Evolutionary conservation across 1,140 invertebrate species (phyloP), one percentile per base, ranked within the genome.

Genomic region (Brachystomella parvula): DNA sequence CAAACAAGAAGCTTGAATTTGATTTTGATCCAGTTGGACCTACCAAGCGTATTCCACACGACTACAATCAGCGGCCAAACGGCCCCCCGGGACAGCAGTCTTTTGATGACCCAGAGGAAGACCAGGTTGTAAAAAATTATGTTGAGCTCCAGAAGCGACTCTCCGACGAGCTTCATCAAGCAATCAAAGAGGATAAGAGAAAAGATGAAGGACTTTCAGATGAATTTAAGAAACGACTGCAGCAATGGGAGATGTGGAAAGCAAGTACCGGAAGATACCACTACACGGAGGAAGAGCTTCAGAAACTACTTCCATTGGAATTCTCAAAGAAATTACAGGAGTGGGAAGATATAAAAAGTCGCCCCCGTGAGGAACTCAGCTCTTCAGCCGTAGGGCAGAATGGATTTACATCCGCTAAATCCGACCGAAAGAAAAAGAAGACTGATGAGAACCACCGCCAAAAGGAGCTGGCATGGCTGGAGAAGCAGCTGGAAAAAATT

Each of bases 231-330:
- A 89, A 89, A 77, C 92, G 92, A 76, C 77, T 92, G 0, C 83
- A 87, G 69, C 89, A 92, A 75, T 92, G 89, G 89, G 85, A 90
- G 72, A 83, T 86, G n/a, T 84, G 86, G 72, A 89, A 88, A 73
- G 85, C 85, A 26, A 78, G 76, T 19, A 76, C 75, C 26, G 74
- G 76, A 0, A 75, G 68, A 62, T 64, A 57, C 0, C 57, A 60
- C 0, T 71, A 66, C 39, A 71, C 70, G 17, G 81, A 81, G 58
- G 81, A 81, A 62, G 82, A 85, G 66, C 76, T 89, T 19, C 83
- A 87, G 74, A 80, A 83, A 63, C 85, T 86, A 75, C 77, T 89
- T 19, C 85, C 85, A 66, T 79, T 83, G 35, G 87, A 89, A 73
- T 89, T 89, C 75, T 83, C 84, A 53, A 79, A 82, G 44, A 89